A percentile compares a stretch with the other conserved stretches of the same genome.
These are phyloP conservation scores for Periophthalmus magnuspinnatus DNA, from an alignment of 2,797 vertebrate species.

Conservation along the genomic window DNA sequence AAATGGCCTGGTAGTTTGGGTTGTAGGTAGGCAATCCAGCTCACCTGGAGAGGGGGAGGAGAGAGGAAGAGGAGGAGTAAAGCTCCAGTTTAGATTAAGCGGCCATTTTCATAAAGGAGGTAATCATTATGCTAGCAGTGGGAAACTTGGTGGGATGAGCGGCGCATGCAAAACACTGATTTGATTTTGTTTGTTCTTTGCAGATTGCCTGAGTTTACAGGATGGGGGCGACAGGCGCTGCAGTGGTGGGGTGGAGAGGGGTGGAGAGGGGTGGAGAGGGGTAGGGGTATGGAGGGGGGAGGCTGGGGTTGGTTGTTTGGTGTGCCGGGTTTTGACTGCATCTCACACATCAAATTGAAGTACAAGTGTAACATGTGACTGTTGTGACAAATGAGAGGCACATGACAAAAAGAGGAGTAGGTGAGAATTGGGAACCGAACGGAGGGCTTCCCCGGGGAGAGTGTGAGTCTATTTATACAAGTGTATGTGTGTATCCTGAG, in stretches of 20 bases:
- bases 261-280: conserved; percentile 44
- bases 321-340: conserved; percentile 62
- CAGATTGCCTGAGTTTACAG: conserved; percentile 53
- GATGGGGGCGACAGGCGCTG: conserved; percentile 35
- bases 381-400: conserved; percentile 76
- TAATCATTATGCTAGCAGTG: conserved; percentile 86
- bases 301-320: conserved; percentile 45
- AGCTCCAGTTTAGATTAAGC: conserved; percentile 75
- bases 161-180: conserved; percentile 83
- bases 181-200: conserved; percentile 84
- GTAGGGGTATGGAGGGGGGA: conserved; percentile 24
- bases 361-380: conserved; percentile 78
- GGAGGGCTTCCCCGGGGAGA: conserved; percentile 63
- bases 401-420: conserved; percentile 72
- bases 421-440: conserved; percentile 78
- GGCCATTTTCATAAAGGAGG: conserved; percentile 78
- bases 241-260: conserved; percentile 32
- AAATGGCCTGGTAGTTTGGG: conserved; percentile 54
- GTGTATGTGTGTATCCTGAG: conserved; percentile 15
- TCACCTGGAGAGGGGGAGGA: conserved; percentile 77
- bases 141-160: conserved; percentile 80
- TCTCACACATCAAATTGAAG: conserved; percentile 83
- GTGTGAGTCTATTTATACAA: conserved; percentile 27
- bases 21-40: conserved; percentile 56
- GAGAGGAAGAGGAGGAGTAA: conserved; percentile 48